Evolutionary conservation across 2,888 invertebrate species (phyloP).

Genomic region (Pycnomerus fuliginosus): DNA sequence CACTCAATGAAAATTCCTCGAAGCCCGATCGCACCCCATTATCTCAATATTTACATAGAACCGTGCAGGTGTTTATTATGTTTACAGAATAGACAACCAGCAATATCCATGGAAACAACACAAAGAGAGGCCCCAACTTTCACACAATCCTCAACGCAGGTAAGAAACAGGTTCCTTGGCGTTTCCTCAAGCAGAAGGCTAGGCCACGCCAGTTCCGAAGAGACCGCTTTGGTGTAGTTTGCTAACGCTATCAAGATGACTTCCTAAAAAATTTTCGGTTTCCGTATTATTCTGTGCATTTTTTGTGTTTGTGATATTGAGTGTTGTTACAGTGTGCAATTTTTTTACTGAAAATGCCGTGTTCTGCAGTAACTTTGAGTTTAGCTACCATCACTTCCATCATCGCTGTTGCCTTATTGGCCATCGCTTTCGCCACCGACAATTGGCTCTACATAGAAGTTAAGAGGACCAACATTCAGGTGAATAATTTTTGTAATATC

Average conservation of each 20-base stretch:
- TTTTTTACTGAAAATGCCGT: constrained; percentile 69
- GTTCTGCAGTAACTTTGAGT: constrained; percentile 92
- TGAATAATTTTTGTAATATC: too few relatives aligned
- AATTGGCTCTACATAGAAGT: constrained; percentile 96
- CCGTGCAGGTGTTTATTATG: too few relatives aligned
- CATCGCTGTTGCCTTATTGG: constrained; percentile 88
- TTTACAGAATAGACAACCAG: constrained; percentile 9
- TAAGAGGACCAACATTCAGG: constrained; percentile 84
- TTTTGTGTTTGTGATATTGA: constrained; percentile 4
- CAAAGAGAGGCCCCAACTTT: constrained; percentile 34
- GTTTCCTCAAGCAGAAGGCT: constrained; percentile 29
- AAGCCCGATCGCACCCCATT: too few relatives aligned
- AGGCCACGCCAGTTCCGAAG: constrained; percentile 33
- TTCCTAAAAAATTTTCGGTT: constrained; percentile 7
- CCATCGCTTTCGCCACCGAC: constrained; percentile 94
- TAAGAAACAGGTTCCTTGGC: constrained; percentile 34
- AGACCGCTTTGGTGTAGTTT: constrained; percentile 11
- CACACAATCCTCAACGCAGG: constrained; percentile 41
- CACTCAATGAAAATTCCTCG: too few relatives aligned
- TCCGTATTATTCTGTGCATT: constrained; percentile 1
- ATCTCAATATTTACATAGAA: too few relatives aligned
- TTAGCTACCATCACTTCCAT: constrained; percentile 95
- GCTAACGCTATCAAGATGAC: constrained; percentile 10
- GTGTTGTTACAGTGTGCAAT: too few relatives aligned
- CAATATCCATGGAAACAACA: constrained; percentile 5